These are phyloP conservation scores for Colinus virginianus DNA, from an alignment of 2,113 vertebrate species.

Conservation along the genomic window DNA sequence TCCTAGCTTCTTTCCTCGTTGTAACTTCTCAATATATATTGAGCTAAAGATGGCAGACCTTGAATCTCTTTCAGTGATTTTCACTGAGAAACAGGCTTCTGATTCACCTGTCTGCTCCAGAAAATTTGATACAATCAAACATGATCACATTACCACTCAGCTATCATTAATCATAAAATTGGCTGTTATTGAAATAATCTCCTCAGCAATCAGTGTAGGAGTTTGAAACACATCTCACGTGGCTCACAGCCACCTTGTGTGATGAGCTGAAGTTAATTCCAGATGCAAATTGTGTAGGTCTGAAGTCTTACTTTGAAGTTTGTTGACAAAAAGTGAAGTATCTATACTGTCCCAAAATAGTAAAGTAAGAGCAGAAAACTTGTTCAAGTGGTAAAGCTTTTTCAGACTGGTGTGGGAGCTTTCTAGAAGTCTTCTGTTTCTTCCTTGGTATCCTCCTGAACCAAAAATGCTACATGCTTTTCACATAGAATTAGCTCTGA, in stretches of 20 bases:
- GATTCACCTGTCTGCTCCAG: background rate
- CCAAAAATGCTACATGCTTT: background rate
- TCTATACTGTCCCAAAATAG: background rate
- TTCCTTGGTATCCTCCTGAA: rapidly evolving
- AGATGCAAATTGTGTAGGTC: background rate
- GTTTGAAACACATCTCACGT: background rate
- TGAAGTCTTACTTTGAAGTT: background rate
- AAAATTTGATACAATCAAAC: background rate
- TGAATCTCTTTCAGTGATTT: background rate
- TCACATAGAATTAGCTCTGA: background rate
- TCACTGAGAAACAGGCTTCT: background rate
- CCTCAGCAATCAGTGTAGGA: background rate
- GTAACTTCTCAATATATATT: background rate
- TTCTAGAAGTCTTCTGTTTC: background rate
- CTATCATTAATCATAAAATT: background rate
- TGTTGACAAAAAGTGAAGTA: background rate
- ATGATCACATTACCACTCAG: background rate
- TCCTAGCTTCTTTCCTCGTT: background rate
- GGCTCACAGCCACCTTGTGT: background rate
- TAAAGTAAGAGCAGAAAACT: background rate
- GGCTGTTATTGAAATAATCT: background rate
- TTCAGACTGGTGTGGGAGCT: background rate
- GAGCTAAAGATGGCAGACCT: background rate
- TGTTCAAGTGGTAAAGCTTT: background rate
- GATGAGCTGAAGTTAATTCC: background rate